These are phyloP conservation scores for Matsumurasca onukii DNA, from an alignment of 1,140 invertebrate species.

Conservation along the genomic window DNA sequence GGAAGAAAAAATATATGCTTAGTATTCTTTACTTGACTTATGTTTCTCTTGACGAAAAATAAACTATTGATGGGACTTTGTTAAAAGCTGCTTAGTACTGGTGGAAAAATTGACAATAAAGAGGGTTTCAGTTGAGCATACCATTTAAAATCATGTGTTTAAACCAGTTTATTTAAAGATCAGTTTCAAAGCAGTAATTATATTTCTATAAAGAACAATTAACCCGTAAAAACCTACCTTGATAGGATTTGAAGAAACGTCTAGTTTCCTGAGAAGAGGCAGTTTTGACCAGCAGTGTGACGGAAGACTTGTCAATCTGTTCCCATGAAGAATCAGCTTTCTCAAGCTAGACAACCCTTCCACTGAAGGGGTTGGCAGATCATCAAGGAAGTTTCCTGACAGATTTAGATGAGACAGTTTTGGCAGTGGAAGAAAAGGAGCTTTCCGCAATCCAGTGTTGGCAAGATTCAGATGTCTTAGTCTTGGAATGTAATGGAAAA, in stretches of 20 bases:
- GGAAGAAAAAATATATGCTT: constrained; percentile 19
- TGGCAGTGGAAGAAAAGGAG: constrained; percentile 69
- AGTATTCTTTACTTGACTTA: too few relatives aligned
- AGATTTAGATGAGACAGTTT: constrained; percentile 74
- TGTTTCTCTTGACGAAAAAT: too few relatives aligned
- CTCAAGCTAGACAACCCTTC: constrained; percentile 63
- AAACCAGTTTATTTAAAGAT: too few relatives aligned
- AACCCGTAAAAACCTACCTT: constrained; percentile 53
- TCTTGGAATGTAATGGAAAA: constrained; percentile 82
- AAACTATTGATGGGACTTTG: too few relatives aligned
- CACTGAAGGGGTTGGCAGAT: constrained; percentile 60
- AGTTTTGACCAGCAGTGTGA: constrained; percentile 60
- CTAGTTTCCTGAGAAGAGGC: constrained; percentile 59
- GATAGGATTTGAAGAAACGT: constrained; percentile 65
- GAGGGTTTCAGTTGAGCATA: too few relatives aligned
- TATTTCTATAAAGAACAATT: too few relatives aligned
- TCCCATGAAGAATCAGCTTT: constrained; percentile 64
- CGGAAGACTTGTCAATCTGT: constrained; percentile 63
- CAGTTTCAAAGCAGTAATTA: too few relatives aligned
- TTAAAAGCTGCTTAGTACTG: too few relatives aligned
- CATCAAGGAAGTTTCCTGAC: constrained; percentile 68
- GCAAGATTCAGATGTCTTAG: constrained; percentile 73
- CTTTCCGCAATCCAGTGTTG: constrained; percentile 68
- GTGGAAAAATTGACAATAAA: too few relatives aligned
- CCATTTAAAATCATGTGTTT: too few relatives aligned